Percentiles rank a stretch among this genome's conserved stretches.
Evolutionary conservation across 1,140 invertebrate species (phyloP).

Genomic region (Whitmania pigra): DNA sequence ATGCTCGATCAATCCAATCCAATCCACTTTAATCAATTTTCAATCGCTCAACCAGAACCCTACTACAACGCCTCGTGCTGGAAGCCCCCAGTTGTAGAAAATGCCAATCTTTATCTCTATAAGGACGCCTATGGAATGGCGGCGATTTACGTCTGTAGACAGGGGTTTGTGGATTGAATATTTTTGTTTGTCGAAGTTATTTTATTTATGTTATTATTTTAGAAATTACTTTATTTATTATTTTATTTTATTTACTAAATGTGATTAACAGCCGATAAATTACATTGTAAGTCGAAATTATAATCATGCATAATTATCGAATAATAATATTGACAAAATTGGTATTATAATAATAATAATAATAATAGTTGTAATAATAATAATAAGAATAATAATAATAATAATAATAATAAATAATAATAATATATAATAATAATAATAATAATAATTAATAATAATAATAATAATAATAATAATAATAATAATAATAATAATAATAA

Average conservation of each 20-base stretch:
- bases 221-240: not conserved
- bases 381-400: not conserved
- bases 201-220: constrained; percentile 9
- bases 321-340: no score
- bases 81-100: not conserved
- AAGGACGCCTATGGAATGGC: constrained; percentile 13
- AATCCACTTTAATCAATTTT: no score
- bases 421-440: no score
- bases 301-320: no score
- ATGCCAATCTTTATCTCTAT: constrained; percentile 4
- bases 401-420: no score
- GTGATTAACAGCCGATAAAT: no score
- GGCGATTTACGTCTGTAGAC: not conserved
- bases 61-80: not conserved
- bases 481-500: not conserved
- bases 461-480: constrained; percentile 7
- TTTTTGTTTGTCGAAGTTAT: not conserved
- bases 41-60: not conserved
- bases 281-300: no score
- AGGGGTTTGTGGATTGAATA: not conserved
- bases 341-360: not conserved
- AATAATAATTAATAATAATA: not conserved
- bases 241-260: not conserved
- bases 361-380: not conserved
- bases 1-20: no score